A percentile compares a stretch with the other conserved stretches of the same genome.
Evolutionary conservation across 2,797 vertebrate genomes (phyloP).

Genomic region (Anguilla megastoma): DNA sequence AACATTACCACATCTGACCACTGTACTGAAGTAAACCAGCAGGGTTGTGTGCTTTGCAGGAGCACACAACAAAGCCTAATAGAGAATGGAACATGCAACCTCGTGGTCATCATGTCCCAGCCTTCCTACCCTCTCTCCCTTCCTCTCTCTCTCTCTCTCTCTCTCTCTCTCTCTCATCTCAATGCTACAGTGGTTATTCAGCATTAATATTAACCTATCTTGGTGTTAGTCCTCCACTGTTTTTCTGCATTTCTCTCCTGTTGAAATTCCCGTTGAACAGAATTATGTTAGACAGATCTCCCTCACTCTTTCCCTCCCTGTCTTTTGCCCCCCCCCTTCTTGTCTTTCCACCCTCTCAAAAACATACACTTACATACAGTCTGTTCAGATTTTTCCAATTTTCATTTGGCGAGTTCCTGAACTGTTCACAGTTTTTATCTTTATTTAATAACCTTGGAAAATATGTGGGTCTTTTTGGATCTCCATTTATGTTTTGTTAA

Average conservation of each 20-base stretch:
- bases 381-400: background rate
- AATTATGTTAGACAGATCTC: background rate
- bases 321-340: background rate
- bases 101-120: background rate
- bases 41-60: constrained; percentile 12
- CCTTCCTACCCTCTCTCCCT: background rate
- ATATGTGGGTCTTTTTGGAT: background rate
- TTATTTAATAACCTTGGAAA: background rate
- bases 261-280: background rate
- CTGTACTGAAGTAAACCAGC: background rate
- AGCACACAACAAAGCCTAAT: background rate
- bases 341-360: background rate
- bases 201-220: background rate
- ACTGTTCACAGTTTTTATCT: background rate
- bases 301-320: background rate
- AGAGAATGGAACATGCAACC: background rate
- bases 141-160: background rate
- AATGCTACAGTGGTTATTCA: background rate
- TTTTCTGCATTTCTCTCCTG: background rate
- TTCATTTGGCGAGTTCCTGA: background rate
- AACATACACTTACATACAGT: background rate
- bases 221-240: background rate
- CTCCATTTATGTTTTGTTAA: background rate
- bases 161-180: background rate
- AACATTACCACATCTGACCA: background rate